Evolutionary conservation across 2,797 vertebrate genomes (phyloP).

Genomic region (Emydoidea blandingii): DNA sequence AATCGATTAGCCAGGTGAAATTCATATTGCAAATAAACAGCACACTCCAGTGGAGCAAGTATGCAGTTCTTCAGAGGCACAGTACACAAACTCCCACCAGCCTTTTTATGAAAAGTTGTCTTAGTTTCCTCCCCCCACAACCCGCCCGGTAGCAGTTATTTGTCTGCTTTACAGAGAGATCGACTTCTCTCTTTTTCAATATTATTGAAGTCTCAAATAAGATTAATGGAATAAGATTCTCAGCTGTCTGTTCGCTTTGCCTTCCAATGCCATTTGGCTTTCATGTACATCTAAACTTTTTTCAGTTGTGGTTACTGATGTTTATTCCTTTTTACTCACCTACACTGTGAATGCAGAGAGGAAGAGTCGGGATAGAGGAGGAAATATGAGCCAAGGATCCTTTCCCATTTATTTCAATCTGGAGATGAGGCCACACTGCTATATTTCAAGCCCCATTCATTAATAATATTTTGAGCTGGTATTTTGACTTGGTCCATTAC

Average conservation of each 20-base stretch:
- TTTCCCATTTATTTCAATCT: neutral
- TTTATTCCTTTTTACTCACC: neutral
- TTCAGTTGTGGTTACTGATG: neutral
- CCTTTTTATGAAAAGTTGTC: neutral
- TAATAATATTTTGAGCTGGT: neutral
- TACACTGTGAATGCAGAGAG: neutral
- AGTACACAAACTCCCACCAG: neutral
- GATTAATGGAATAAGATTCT: neutral
- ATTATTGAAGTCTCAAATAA: accelerated
- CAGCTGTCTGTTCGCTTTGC: neutral
- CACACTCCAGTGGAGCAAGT: constrained; percentile 24
- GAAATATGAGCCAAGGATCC: neutral
- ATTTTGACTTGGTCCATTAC: neutral
- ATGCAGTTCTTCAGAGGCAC: neutral
- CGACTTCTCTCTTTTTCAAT: neutral
- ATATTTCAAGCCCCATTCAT: neutral
- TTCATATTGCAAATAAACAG: neutral
- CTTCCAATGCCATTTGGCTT: neutral
- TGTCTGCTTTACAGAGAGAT: neutral
- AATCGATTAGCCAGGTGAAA: accelerated
- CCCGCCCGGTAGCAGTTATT: neutral
- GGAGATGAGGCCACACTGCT: neutral
- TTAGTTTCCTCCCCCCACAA: neutral
- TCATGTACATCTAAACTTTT: neutral
- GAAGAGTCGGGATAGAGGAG: neutral